phyloP scores from a whole-genome alignment of 1,140 invertebrate species.

The Schlechtendalia chinensis region DNA sequence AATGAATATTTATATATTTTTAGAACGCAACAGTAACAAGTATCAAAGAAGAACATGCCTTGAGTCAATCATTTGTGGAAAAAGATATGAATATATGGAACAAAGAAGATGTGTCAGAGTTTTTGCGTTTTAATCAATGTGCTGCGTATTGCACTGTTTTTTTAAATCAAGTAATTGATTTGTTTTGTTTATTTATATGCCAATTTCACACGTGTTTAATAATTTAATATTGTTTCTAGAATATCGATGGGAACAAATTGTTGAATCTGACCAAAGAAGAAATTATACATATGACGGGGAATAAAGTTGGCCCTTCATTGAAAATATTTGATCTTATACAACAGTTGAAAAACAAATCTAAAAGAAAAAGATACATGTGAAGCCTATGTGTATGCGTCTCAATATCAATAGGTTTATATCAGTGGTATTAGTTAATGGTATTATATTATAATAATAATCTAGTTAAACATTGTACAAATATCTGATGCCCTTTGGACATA shows the following conservation, averaged over 20 bases:
- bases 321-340: slow-evolving; percentile 91
- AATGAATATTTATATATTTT: background rate
- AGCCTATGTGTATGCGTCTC: background rate
- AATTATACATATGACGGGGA: slow-evolving; percentile 82
- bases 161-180: slow-evolving; percentile 60
- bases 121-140: slow-evolving; percentile 85
- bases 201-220: too few relatives aligned
- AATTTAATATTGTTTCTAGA: slow-evolving; percentile 55
- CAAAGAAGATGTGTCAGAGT: slow-evolving; percentile 79
- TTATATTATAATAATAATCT: too few relatives aligned
- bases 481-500: too few relatives aligned
- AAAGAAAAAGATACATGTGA: slow-evolving; percentile 27
- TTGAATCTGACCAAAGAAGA: slow-evolving; percentile 82
- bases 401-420: background rate
- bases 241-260: slow-evolving; percentile 77
- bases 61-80: slow-evolving; percentile 13
- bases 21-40: background rate
- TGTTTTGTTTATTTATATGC: background rate
- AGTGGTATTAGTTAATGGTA: too few relatives aligned
- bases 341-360: slow-evolving; percentile 65
- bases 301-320: slow-evolving; percentile 90
- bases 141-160: slow-evolving; percentile 84
- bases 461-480: too few relatives aligned
- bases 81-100: slow-evolving; percentile 64
- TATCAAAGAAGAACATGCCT: slow-evolving; percentile 13